Percentiles rank a stretch among this genome's conserved stretches.
phyloP scores from a whole-genome alignment of 2,797 vertebrate species.

The Columba guinea region DNA sequence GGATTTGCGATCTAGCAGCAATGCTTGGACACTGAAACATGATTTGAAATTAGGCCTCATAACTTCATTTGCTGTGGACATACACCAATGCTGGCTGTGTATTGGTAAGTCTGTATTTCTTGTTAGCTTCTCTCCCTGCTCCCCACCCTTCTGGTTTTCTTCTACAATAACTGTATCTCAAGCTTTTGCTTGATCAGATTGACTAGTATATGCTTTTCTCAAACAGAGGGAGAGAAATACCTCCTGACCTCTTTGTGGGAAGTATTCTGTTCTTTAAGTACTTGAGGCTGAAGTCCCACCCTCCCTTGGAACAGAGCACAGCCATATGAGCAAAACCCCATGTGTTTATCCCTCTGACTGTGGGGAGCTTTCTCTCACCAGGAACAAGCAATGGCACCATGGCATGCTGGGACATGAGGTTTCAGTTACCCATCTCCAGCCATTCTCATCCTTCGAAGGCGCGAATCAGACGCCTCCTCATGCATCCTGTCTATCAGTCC shows the following conservation, averaged over 20 bases:
- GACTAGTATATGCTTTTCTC: neutral
- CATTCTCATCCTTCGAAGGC: constrained; percentile 93
- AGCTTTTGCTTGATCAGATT: neutral
- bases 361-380: constrained; percentile 60
- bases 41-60: constrained; percentile 96
- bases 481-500: constrained; percentile 96
- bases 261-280: neutral
- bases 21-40: constrained; percentile 93
- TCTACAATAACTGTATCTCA: neutral
- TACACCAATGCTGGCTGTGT: constrained; percentile 98
- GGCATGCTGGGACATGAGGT: constrained; percentile 99
- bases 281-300: neutral
- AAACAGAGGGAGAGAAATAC: neutral
- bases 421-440: constrained; percentile 98
- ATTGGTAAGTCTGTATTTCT: constrained; percentile 81
- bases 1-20: constrained; percentile 91
- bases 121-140: neutral
- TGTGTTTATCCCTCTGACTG: neutral
- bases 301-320: neutral
- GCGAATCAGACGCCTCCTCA: constrained; percentile 91
- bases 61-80: constrained; percentile 96
- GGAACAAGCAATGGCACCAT: constrained; percentile 97
- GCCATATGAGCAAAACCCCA: neutral
- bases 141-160: neutral
- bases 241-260: neutral